Base-by-base conservation (phyloP, 2,888 invertebrate genomes). In the Pandemis cinnamomeana region DNA sequence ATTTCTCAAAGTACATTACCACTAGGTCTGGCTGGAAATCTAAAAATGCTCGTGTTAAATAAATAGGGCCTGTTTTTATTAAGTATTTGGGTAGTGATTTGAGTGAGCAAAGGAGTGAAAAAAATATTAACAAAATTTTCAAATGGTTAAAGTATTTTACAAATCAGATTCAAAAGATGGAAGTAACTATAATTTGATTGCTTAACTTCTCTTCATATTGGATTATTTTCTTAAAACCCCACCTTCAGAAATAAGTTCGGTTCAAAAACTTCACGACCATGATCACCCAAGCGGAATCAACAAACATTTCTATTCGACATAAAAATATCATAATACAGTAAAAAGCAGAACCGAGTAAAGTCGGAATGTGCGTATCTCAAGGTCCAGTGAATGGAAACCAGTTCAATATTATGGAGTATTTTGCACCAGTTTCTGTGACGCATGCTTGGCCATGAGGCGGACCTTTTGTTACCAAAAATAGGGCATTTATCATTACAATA, bases 341-440 rank as follows among this genome's bases (percentile, higher is more conserved):
- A 48, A 48, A 64, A 48, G 64, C 48, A 7, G 8, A 67, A 67
- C 67, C 15, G 41, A 36, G 36, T 51, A 41, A 51, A 51, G 36
- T n/a, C 15, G 44, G 41, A 62, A 7, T 63, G 61, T 10, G 44
- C 15, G 7, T 11, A 4, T 11, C 41, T 53, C 67, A 67, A 67
- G 67, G 67, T n/a, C 41, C 53, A 67, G 67, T 67, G 67, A 67
- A 41, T 27, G 67, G 53, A 51, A 41, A 53, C 53, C 48, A 67
- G 64, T 48, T 48, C 64, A 64, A 20, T 58, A 61, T 63, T 67
- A 67, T 67, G 67, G 51, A 41, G n/a, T 27, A 44, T 63, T 62
- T 51, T 51, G 51, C 36, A 36, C 64, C 27, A 61, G 41, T 11
- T 36, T 13, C 13, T 44, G 6, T 36, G 66, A 41, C 66, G 36